These are phyloP conservation scores for Malachius bipustulatus DNA, from an alignment of 2,888 invertebrate species.

Conservation along the genomic window DNA sequence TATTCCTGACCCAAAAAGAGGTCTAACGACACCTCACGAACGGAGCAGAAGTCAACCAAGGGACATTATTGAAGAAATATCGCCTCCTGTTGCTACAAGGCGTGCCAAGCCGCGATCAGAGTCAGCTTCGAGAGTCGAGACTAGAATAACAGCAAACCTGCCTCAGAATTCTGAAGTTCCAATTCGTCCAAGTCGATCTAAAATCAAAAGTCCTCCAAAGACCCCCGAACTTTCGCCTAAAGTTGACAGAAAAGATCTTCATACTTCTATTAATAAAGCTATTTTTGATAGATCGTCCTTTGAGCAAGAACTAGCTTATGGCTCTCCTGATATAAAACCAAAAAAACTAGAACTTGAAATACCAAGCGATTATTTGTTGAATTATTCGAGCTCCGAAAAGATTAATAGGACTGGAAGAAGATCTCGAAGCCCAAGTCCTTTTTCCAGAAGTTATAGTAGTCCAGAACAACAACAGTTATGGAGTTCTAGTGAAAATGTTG, in stretches of 20 bases:
- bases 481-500: not conserved
- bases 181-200: constrained; percentile 30
- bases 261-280: constrained; percentile 11
- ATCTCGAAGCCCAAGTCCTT: constrained; percentile 5
- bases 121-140: constrained; percentile 28
- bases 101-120: constrained; percentile 32
- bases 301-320: constrained; percentile 42
- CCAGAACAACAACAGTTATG: not conserved
- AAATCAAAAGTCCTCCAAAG: constrained; percentile 34
- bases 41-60: constrained; percentile 32
- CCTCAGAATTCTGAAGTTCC: constrained; percentile 23
- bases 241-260: constrained; percentile 21
- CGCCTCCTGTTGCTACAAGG: constrained; percentile 32
- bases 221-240: constrained; percentile 34
- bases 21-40: constrained; percentile 41
- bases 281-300: constrained; percentile 39
- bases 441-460: not conserved
- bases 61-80: constrained; percentile 24
- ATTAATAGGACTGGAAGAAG: constrained; percentile 3
- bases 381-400: constrained; percentile 6
- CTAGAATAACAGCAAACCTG: constrained; percentile 14
- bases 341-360: constrained; percentile 20
- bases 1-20: constrained; percentile 67
- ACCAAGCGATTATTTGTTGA: constrained; percentile 5
- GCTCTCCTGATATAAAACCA: constrained; percentile 37